Conservation (phyloP, 2,888 invertebrate species). For the Callimorpha dominula region DNA sequence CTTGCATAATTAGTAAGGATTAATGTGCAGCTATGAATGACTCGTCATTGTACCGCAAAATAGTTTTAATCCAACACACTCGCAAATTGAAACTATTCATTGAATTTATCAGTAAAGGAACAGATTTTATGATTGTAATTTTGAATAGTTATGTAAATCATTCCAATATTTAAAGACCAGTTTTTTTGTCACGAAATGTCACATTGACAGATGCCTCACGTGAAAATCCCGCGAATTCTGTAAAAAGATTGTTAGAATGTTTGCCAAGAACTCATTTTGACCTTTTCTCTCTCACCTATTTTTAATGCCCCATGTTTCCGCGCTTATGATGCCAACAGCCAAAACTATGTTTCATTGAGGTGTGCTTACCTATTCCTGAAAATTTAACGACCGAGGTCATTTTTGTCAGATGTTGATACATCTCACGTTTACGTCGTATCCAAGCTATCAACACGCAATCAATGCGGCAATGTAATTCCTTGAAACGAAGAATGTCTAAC, state of each 20-base stretch:
- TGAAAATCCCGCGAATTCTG: slow-evolving; percentile 16
- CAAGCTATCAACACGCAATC: slow-evolving; percentile 41
- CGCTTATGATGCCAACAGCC: slow-evolving; percentile 41
- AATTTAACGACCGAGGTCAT: slow-evolving; percentile 40
- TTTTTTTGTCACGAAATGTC: slow-evolving; percentile 24
- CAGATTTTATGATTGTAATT: slow-evolving; percentile 37
- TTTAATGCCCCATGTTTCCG: slow-evolving; percentile 49
- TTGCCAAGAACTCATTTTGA: slow-evolving; percentile 50
- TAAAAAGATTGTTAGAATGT: slow-evolving; percentile 34
- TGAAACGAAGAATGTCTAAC: slow-evolving; percentile 35
- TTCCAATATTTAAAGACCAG: slow-evolving; percentile 35
- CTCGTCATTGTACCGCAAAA: slow-evolving; percentile 74
- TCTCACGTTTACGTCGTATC: slow-evolving; percentile 36
- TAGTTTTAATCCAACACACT: slow-evolving; percentile 66
- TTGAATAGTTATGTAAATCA: slow-evolving; percentile 24
- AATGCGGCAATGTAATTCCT: slow-evolving; percentile 36
- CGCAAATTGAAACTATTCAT: slow-evolving; percentile 48
- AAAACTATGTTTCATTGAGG: slow-evolving; percentile 37
- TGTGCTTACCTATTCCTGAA: slow-evolving; percentile 39
- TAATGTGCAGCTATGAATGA: slow-evolving; percentile 82
- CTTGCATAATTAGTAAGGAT: slow-evolving; percentile 85
- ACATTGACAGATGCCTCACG: slow-evolving; percentile 37
- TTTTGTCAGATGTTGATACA: slow-evolving; percentile 41
- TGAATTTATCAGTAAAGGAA: slow-evolving; percentile 45
- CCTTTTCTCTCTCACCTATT: slow-evolving; percentile 47